Percentiles rank a stretch among this genome's conserved stretches.
These are phyloP conservation scores for Glyphotaelius pellucidus DNA, from an alignment of 2,888 invertebrate species.

Conservation along the genomic window DNA sequence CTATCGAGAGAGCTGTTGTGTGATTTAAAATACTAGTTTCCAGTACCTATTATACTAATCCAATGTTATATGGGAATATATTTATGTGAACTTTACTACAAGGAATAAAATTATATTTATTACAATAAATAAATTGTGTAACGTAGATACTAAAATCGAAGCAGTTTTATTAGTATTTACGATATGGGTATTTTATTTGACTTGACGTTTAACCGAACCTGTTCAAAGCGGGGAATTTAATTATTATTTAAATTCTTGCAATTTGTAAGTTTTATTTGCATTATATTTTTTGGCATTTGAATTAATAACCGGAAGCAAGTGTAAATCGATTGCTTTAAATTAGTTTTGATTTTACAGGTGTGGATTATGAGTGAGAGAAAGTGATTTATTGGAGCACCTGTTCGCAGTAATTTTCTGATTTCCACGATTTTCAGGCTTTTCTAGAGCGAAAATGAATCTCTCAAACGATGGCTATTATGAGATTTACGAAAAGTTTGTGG, in stretches of 20 bases:
- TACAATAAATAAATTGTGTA: neutral
- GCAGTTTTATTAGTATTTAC: neutral
- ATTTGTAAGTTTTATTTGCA: neutral
- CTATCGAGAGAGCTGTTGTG: neutral
- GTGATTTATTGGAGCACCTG: neutral
- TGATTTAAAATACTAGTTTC: neutral
- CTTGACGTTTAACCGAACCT: neutral
- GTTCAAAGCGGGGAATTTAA: neutral
- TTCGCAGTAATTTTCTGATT: neutral
- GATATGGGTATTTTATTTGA: neutral
- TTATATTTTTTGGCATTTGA: neutral
- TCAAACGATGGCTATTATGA: neutral
- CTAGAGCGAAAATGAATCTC: neutral
- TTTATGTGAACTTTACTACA: neutral
- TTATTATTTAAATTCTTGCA: neutral
- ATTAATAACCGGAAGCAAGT: neutral
- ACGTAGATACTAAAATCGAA: neutral
- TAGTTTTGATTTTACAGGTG: neutral
- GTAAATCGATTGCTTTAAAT: neutral
- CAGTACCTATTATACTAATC: neutral
- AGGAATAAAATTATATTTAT: neutral
- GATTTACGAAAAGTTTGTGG: no score
- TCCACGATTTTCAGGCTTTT: neutral
- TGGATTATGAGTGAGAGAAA: neutral
- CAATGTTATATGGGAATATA: neutral